Base-by-base conservation (phyloP, 1,140 invertebrate genomes). In the Lepidurus packardi region DNA sequence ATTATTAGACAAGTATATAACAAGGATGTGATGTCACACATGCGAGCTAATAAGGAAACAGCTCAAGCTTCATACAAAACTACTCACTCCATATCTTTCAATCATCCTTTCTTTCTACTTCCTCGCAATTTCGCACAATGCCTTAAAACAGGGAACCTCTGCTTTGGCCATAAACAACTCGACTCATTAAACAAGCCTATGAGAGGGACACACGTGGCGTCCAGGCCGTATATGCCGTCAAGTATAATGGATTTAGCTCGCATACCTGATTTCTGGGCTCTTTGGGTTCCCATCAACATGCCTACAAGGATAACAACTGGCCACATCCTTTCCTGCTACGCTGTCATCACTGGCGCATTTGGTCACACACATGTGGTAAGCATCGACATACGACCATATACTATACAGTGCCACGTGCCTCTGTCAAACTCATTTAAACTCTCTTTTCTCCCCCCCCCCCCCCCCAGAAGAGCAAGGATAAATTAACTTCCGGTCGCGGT, bases 21-120 rank as follows among this genome's bases (percentile, higher is more conserved):
- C 53, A 65, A 65, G 53, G 53, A 65, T 65, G 53, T 65, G 53
- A 65, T 65, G 53, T 65, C 53, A 65, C 53, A 65, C 53, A 65
- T 65, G 53, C 16, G 7, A 65, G 53, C 53, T 65, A 65, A 65
- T 65, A 65, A 65, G 53, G 53, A 65, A 65, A 65, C 53, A 65
- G 53, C 53, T 65, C 53, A 21, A 21, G 16, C 21, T 13, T 65
- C 21, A 21, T 65, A 65, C 7, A 65, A 65, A 34, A 34, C 34
- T 34, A 34, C 34, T 34, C 34, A 34, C 13, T 13, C 53, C 53
- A 65, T 65, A 65, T 21, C 53, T 21, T n/a, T 16, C 16, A 21
- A 13, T 65, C 21, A 65, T 7, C 8, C 16, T 4, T 9, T 1
- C 53, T 10, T 10, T 7, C 10, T 65, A 34, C 3, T 65, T 65